These are phyloP conservation scores for Mustela nigripes DNA, from an alignment of 2,113 vertebrate species.

Conservation along the genomic window DNA sequence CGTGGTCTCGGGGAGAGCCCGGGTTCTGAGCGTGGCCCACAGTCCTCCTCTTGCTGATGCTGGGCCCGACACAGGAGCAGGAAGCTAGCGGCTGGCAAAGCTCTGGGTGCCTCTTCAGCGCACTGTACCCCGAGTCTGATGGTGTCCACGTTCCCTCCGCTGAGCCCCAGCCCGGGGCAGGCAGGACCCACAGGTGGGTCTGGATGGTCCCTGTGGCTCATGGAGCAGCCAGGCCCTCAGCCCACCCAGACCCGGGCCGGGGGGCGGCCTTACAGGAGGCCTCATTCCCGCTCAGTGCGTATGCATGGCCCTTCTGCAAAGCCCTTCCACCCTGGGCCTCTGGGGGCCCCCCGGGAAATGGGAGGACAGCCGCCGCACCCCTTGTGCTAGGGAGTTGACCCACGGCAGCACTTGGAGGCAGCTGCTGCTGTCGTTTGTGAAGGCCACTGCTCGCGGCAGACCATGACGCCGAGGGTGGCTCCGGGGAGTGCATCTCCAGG, in stretches of 20 bases:
- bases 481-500: background rate
- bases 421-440: background rate
- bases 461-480: fast-evolving
- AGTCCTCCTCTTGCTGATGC: background rate
- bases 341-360: background rate
- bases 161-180: background rate
- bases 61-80: fast-evolving
- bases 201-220: background rate
- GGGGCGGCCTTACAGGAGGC: background rate
- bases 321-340: background rate
- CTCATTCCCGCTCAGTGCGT: too few relatives aligned
- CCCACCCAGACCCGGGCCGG: background rate
- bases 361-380: background rate
- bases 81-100: background rate
- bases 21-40: background rate
- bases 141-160: fast-evolving
- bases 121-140: background rate
- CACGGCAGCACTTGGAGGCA: background rate
- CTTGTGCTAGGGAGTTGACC: background rate
- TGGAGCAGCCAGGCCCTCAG: background rate
- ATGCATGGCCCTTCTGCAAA: background rate
- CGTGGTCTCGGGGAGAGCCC: background rate
- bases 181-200: background rate
- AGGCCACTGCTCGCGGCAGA: background rate
- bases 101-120: background rate